These are phyloP conservation scores for Crenuchus spilurus DNA, from an alignment of 2,797 vertebrate species.

Conservation along the genomic window DNA sequence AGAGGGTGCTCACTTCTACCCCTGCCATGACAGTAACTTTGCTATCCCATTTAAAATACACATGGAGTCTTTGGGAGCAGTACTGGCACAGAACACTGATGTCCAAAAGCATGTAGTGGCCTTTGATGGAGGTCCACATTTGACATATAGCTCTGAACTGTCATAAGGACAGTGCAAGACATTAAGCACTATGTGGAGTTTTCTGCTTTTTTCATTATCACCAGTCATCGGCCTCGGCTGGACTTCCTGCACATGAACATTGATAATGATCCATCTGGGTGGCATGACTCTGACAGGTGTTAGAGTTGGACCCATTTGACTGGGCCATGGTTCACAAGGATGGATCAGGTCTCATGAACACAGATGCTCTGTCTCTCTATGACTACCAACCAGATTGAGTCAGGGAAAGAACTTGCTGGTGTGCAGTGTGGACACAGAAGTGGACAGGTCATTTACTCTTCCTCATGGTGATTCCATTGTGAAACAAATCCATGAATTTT, in stretches of 20 bases:
- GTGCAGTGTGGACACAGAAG: neutral
- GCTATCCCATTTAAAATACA: neutral
- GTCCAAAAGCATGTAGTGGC: neutral
- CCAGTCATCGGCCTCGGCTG: conserved; percentile 10
- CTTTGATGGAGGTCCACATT: conserved; percentile 30
- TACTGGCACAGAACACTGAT: neutral
- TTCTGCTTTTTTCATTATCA: neutral
- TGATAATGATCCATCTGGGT: conserved; percentile 27
- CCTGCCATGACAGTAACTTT: neutral
- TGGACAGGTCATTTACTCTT: too few relatives aligned
- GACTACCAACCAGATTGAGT: neutral
- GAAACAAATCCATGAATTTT: too few relatives aligned
- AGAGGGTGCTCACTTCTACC: neutral
- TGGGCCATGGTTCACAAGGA: conserved; percentile 15
- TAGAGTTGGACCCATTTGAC: conserved; percentile 17
- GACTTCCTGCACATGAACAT: neutral
- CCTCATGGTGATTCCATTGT: too few relatives aligned
- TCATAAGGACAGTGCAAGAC: conserved; percentile 38
- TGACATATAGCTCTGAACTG: conserved; percentile 40
- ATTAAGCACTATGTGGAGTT: conserved; percentile 37
- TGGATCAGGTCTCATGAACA: neutral
- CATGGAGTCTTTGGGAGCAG: neutral
- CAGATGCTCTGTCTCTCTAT: neutral
- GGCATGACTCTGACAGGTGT: too few relatives aligned
- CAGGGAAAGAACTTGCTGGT: neutral